phyloP scores from a whole-genome alignment of 1,140 invertebrate genomes.

The Calosoma granatense region DNA sequence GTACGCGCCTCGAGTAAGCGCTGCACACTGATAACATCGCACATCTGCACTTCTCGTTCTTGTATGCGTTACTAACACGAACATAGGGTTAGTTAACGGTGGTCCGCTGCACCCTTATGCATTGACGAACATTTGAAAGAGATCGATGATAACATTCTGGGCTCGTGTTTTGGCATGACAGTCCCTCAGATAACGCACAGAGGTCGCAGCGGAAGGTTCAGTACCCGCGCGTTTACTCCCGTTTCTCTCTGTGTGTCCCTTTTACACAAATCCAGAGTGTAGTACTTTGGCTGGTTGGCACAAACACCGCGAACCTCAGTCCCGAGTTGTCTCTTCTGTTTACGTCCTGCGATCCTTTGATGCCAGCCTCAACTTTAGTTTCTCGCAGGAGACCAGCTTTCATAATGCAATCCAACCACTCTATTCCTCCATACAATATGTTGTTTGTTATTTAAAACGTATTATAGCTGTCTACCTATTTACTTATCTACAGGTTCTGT shows the following conservation, averaged over 20 bases:
- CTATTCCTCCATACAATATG: too few species aligned
- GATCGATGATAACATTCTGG: constrained; percentile 36
- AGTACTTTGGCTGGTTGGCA: too few species aligned
- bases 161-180: constrained; percentile 38
- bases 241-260: not conserved
- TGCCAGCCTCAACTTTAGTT: too few species aligned
- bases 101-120: constrained; percentile 30
- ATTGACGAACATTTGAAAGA: constrained; percentile 38
- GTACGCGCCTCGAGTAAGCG: constrained; percentile 10
- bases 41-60: not conserved
- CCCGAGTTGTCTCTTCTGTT: too few species aligned
- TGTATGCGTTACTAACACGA: not conserved
- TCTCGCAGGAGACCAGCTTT: too few species aligned
- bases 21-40: constrained; percentile 1
- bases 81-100: not conserved
- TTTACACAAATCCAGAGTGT: not conserved
- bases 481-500: too few species aligned
- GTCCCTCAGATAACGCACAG: constrained; percentile 33
- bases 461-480: too few species aligned
- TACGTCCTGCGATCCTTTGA: too few species aligned
- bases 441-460: too few species aligned
- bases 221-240: not conserved
- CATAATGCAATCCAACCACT: too few species aligned
- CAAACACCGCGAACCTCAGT: too few species aligned
- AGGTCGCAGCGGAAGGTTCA: constrained; percentile 1